phyloP scores from a whole-genome alignment of 1,140 invertebrate genomes.

The Nylanderia fulva region DNA sequence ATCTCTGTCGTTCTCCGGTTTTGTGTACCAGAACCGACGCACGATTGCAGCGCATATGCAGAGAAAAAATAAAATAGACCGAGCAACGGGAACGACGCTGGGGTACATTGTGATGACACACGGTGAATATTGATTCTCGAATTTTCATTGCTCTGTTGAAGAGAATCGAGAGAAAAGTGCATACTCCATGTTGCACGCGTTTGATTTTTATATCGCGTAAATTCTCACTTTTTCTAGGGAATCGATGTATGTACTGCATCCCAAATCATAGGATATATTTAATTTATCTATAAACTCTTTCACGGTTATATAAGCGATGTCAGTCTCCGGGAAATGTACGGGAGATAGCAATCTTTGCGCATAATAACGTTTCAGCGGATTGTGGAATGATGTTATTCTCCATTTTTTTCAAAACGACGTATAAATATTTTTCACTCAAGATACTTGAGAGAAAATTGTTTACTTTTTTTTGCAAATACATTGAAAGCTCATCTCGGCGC shows the following conservation, averaged over 20 bases:
- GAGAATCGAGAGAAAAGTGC: constrained; percentile 58
- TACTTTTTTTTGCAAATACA: constrained; percentile 13
- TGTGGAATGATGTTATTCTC: background rate
- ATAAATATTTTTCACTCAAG: constrained; percentile 4
- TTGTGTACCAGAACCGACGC: background rate
- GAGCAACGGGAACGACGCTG: constrained; percentile 60
- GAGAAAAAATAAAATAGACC: constrained; percentile 65
- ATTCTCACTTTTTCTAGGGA: background rate
- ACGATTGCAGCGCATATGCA: constrained; percentile 17
- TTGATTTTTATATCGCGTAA: constrained; percentile 57
- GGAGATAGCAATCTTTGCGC: background rate
- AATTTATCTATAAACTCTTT: constrained; percentile 39
- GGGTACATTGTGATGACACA: constrained; percentile 66
- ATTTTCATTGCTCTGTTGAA: constrained; percentile 68
- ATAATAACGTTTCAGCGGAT: background rate
- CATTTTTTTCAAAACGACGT: background rate
- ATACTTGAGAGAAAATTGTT: constrained; percentile 4
- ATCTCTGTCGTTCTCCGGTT: constrained; percentile 23
- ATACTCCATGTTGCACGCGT: constrained; percentile 32
- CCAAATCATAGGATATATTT: constrained; percentile 59
- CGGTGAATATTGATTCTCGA: constrained; percentile 71
- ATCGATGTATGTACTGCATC: constrained; percentile 1
- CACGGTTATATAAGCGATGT: background rate
- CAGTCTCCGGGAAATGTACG: background rate
- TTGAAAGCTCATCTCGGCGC: background rate